Evolutionary conservation across 2,888 invertebrate species (phyloP), one percentile per base, ranked within the genome.

Genomic region (Agrypnus murinus): DNA sequence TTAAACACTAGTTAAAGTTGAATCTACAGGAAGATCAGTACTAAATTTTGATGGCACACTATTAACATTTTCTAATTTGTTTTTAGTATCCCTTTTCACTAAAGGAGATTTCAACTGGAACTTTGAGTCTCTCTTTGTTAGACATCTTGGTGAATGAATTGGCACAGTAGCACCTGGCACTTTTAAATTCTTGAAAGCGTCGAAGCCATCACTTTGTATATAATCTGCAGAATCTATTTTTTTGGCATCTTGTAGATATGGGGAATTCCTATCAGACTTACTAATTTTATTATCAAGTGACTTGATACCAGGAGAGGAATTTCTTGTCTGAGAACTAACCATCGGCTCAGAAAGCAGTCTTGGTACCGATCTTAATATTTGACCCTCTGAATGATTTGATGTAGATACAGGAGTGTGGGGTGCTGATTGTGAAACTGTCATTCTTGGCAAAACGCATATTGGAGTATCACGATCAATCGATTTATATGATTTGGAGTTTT

Each of bases 381-480:
- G 75, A 7, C 77, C 77, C 53, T 85, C 84, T 12, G 73, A 74
- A 72, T 85, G 82, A 70, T 77, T 78, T 1, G 84, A 81, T 2
- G 83, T 81, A 5, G 84, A 84, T 5, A 86, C 83, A 5, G 87
- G 86, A 2, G 86, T 86, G 67, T 86, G 86, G 0, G 86, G 86
- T 1, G 85, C 85, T 6, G 85, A 86, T 74, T 86, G 85, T 0
- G 86, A 86, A 25, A 85, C 79, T 32, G 82, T 77, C 80, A 82
- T 82, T 45, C 80, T 79, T 32, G 78, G 80, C 9, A 82, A 76
- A 15, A 78, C 79, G 46, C 76, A 81, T 2, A 77, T 80, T n/a
- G 81, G 78, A 4, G 78, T 75, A 59, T 85, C 84, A 57, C 81
- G 79, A 45, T 85, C 85, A 14, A 83, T 82, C 0, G 83, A 83